phyloP scores from a whole-genome alignment of 2,113 vertebrate species.

The Cololabis saira region DNA sequence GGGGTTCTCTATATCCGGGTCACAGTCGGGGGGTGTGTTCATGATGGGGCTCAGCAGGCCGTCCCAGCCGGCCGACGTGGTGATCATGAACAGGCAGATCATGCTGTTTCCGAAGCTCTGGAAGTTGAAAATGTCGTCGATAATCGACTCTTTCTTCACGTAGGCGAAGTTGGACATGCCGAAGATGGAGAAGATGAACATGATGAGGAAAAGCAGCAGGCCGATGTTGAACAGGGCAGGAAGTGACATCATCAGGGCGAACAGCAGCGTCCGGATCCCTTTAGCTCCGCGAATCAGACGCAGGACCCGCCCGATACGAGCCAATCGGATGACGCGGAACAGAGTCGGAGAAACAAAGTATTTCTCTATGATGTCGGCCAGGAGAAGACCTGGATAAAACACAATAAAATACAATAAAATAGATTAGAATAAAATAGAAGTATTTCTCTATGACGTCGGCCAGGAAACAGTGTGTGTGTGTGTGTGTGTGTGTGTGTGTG shows the following conservation, averaged over 20 bases:
- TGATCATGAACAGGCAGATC: slow-evolving; percentile 95
- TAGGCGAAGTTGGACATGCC: slow-evolving; percentile 98
- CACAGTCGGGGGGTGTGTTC: slow-evolving; percentile 89
- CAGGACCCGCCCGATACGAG: slow-evolving; percentile 91
- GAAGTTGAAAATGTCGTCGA: slow-evolving; percentile 96
- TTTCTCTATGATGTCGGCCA: slow-evolving; percentile 93
- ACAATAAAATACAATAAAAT: too few species aligned
- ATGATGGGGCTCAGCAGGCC: slow-evolving; percentile 91
- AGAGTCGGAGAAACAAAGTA: slow-evolving; percentile 94
- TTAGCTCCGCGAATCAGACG: slow-evolving; percentile 93
- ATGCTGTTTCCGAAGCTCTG: slow-evolving; percentile 97
- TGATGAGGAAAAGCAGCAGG: slow-evolving; percentile 94
- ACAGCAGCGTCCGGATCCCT: slow-evolving; percentile 95
- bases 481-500: too few species aligned
- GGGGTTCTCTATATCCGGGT: slow-evolving; percentile 86
- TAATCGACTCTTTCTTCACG: slow-evolving; percentile 89
- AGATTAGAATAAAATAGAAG: too few species aligned
- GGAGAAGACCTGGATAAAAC: slow-evolving; percentile 91
- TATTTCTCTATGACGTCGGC: too few species aligned
- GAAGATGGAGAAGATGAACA: slow-evolving; percentile 98
- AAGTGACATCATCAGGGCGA: slow-evolving; percentile 97
- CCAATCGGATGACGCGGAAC: slow-evolving; percentile 94
- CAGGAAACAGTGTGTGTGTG: too few species aligned
- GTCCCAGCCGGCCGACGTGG: slow-evolving; percentile 95
- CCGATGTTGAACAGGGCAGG: slow-evolving; percentile 97